Evolutionary conservation across 2,797 vertebrate genomes (phyloP).

Genomic region (Onychomys leucogaster): DNA sequence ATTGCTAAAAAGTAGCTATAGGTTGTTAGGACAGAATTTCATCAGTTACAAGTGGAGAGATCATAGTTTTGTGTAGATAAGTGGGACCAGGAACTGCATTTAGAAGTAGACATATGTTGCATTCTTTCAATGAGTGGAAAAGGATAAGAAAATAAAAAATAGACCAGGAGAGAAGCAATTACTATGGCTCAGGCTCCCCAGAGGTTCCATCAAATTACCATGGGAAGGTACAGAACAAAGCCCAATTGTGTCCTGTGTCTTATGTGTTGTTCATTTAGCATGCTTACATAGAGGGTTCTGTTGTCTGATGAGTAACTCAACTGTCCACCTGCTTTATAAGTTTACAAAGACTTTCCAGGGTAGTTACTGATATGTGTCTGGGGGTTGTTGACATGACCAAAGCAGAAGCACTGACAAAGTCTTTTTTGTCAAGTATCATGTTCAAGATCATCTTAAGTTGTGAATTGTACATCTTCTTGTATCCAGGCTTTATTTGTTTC

Average conservation of each 20-base stretch:
- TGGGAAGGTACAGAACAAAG: neutral
- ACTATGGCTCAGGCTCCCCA: no score
- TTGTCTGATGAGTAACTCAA: neutral
- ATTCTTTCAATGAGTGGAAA: neutral
- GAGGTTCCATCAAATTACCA: neutral
- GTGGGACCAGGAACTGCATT: neutral
- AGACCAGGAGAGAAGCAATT: neutral
- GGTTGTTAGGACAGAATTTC: neutral
- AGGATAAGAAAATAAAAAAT: neutral
- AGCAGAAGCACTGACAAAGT: neutral
- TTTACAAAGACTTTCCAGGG: neutral
- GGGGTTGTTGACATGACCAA: neutral
- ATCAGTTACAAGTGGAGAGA: neutral
- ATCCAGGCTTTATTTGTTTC: neutral
- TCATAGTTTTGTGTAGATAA: neutral
- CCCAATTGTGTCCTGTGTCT: neutral
- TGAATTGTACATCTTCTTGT: neutral
- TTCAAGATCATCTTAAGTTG: neutral
- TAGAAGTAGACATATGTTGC: neutral
- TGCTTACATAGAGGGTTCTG: neutral
- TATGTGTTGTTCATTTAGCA: neutral
- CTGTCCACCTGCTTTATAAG: neutral
- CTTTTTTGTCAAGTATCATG: neutral
- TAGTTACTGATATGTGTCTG: neutral
- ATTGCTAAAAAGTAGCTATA: neutral